Evolutionary conservation across 1,140 invertebrate genomes (phyloP), one percentile per base, ranked within the genome.

Genomic region (Epicauta chinensis): DNA sequence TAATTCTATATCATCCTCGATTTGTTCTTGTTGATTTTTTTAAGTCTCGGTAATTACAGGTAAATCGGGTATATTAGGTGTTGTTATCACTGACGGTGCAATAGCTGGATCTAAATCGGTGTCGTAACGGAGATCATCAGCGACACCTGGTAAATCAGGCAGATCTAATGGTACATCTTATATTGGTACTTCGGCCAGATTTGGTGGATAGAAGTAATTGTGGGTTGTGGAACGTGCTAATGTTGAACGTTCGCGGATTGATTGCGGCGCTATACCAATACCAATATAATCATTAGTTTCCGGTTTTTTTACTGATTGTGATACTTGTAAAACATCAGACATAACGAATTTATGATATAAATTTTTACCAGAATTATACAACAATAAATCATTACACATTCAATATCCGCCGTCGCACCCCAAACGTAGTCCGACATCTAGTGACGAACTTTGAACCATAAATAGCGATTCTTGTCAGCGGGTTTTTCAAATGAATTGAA

Each of bases 151-250:
- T 42, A 97, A 74, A 73, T 95, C 87, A 0, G 93, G 93, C 34
- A 97, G 74, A 65, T 88, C 87, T 13, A 88, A 69, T 0, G 94
- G 94, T 40, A 95, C 86, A 71, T 93, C 86, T 59, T 97, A 83
- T 57, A 86, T 83, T 2, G 93, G 93, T 11, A 86, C 84, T 80
- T 87, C 82, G 56, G 89, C 84, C 38, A 92, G 77, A 39, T 82
- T 82, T 12, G 92, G 92, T 17, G 87, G 83, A 65, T 94, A 96
- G 65, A 91, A 86, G 70, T 89, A 91, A 62, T 81, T 84, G 50
- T 91, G 84, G 31, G 80, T 77, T 50, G 77, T 74, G 52, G 81
- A 77, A 51, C 79, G 77, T 59, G 82, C 75, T 11, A 82, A 69
- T 10, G 76, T 73, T 56, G 88, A 80, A 70, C 83, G 77, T 48